Evolutionary conservation across 2,113 vertebrate species (phyloP).

Genomic region (Scomber colias): DNA sequence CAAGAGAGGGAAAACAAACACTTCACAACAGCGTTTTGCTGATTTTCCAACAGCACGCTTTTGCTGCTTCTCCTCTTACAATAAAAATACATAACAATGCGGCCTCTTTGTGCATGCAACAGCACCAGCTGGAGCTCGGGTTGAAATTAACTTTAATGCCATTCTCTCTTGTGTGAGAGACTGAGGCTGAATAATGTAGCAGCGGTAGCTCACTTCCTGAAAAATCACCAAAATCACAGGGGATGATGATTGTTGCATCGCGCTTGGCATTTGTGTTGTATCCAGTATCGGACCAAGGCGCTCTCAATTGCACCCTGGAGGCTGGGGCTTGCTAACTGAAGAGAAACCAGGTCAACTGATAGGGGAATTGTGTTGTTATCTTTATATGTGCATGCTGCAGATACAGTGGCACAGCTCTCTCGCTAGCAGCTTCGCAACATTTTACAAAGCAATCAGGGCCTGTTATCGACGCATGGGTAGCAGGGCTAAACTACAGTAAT

Average conservation of each 20-base stretch:
- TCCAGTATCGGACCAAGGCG: slow-evolving; percentile 72
- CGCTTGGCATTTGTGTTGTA: slow-evolving; percentile 68
- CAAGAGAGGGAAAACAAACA: slow-evolving; percentile 54
- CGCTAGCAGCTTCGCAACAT: slow-evolving; percentile 56
- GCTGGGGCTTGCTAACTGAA: slow-evolving; percentile 69
- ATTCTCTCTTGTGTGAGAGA: slow-evolving; percentile 71
- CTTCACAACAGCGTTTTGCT: slow-evolving; percentile 24
- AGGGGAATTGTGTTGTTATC: slow-evolving; percentile 77
- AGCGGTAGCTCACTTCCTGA: slow-evolving; percentile 66
- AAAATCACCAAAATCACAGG: slow-evolving; percentile 67
- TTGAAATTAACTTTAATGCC: slow-evolving; percentile 75
- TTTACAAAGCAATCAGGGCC: slow-evolving; percentile 75
- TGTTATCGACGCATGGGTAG: slow-evolving; percentile 63
- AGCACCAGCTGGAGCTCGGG: slow-evolving; percentile 48
- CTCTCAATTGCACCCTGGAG: slow-evolving; percentile 77
- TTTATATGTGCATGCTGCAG: slow-evolving; percentile 70
- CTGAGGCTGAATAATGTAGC: slow-evolving; percentile 71
- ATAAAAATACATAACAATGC: slow-evolving; percentile 36
- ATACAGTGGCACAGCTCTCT: slow-evolving; percentile 57
- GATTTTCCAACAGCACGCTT: slow-evolving; percentile 22
- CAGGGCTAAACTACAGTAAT: slow-evolving; percentile 73
- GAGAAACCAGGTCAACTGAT: slow-evolving; percentile 80
- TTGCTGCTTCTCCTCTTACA: slow-evolving; percentile 34
- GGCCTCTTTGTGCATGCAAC: slow-evolving; percentile 57
- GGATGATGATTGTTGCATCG: slow-evolving; percentile 70